Evolutionary conservation across 2,888 invertebrate genomes (phyloP).

Genomic region (Cetonia aurata): DNA sequence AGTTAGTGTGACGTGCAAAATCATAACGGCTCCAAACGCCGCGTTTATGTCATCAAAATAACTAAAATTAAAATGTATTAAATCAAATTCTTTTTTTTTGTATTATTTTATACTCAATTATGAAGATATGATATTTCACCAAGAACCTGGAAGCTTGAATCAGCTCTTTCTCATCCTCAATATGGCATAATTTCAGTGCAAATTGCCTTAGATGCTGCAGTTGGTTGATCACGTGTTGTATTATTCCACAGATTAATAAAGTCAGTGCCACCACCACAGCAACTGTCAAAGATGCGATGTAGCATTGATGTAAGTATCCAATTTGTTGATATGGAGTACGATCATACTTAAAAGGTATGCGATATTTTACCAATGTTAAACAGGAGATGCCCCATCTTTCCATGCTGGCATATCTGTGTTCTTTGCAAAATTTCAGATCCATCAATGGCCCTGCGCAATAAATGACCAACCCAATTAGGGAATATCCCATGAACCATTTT

Average conservation of each 20-base stretch:
- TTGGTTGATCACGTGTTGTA: constrained; percentile 55
- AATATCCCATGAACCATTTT: constrained; percentile 54
- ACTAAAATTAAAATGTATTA: constrained; percentile 42
- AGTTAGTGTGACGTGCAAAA: constrained; percentile 53
- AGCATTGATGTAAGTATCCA: constrained; percentile 54
- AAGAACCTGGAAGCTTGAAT: constrained; percentile 43
- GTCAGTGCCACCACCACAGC: constrained; percentile 55
- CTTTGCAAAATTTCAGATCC: constrained; percentile 50
- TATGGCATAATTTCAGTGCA: constrained; percentile 13
- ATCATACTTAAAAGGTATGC: constrained; percentile 54
- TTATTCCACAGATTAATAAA: constrained; percentile 54
- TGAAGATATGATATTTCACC: constrained; percentile 53
- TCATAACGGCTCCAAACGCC: constrained; percentile 53
- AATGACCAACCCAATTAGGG: constrained; percentile 52
- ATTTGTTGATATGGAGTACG: constrained; percentile 53
- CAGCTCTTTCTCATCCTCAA: not conserved
- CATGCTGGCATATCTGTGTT: constrained; percentile 47
- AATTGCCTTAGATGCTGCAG: constrained; percentile 50
- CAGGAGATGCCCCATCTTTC: constrained; percentile 54
- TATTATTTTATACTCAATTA: constrained; percentile 54
- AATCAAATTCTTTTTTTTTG: not conserved
- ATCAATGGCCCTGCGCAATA: constrained; percentile 55
- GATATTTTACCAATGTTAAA: constrained; percentile 50
- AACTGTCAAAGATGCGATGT: constrained; percentile 53
- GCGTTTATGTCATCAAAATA: constrained; percentile 52